These are phyloP conservation scores for Drosophila sordidula DNA, from an alignment of 2,888 invertebrate species.

Conservation along the genomic window DNA sequence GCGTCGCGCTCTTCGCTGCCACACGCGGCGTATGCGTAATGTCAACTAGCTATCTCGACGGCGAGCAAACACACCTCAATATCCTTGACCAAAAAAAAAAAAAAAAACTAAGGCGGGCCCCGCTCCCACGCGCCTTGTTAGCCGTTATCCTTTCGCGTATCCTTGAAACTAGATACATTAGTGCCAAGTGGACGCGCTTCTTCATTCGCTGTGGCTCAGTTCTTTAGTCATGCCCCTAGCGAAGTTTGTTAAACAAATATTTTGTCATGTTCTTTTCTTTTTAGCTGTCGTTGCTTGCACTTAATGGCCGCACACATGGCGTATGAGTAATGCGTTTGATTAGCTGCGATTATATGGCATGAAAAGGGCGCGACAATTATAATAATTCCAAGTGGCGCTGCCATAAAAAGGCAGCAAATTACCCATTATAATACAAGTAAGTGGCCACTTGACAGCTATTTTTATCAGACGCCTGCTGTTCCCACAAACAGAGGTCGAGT, in stretches of 20 bases:
- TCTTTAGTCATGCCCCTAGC: neutral
- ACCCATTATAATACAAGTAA: conserved; percentile 33
- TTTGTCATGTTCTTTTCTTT: conserved; percentile 13
- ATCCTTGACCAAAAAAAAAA: conserved; percentile 68
- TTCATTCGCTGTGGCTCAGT: neutral
- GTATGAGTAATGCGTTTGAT: conserved; percentile 62
- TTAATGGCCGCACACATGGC: conserved; percentile 49
- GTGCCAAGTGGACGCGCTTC: conserved; percentile 47
- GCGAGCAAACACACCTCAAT: conserved; percentile 60
- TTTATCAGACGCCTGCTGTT: conserved; percentile 12
- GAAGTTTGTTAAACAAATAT: conserved; percentile 51
- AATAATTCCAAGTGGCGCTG: conserved; percentile 23
- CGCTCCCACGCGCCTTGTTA: neutral
- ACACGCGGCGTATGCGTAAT: conserved; percentile 59
- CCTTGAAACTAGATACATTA: conserved; percentile 66
- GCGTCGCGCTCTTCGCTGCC: conserved; percentile 19
- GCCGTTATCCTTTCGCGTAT: conserved; percentile 47
- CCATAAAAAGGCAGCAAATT: conserved; percentile 43
- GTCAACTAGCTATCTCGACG: conserved; percentile 29
- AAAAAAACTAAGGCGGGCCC: no score
- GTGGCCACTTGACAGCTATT: conserved; percentile 33
- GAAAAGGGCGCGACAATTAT: conserved; percentile 32
- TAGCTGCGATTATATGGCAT: conserved; percentile 29
- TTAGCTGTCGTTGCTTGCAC: conserved; percentile 21
- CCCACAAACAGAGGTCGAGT: conserved; percentile 3